phyloP scores from a whole-genome alignment of 2,888 invertebrate species.

The Oasisia sp. region DNA sequence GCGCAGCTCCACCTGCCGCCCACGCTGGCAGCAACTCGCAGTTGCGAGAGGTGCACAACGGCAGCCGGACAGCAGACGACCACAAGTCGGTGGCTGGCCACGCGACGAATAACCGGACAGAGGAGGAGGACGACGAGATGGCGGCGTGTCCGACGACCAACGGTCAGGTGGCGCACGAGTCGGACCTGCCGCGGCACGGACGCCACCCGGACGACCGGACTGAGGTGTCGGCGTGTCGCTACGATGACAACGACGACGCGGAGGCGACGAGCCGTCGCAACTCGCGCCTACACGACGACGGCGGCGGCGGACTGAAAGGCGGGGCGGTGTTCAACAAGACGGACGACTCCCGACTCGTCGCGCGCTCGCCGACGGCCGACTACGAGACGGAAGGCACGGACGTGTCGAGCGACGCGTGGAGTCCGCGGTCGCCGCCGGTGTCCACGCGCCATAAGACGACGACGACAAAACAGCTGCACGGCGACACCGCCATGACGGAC shows the following conservation, averaged over 20 bases:
- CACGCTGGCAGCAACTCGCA: not conserved
- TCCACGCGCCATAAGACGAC: not conserved
- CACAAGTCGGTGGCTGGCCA: not conserved
- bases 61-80: not conserved
- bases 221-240: not conserved
- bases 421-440: not conserved
- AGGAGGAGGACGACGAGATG: not conserved
- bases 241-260: not conserved
- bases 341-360: not conserved
- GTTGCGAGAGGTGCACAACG: not conserved
- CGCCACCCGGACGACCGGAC: not conserved
- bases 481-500: not conserved
- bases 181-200: not conserved
- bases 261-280: not conserved
- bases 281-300: not conserved
- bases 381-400: constrained; percentile 7
- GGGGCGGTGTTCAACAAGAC: not conserved
- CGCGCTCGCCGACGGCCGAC: not conserved
- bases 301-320: not conserved
- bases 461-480: not conserved
- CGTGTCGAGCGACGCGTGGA: not conserved
- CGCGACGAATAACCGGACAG: not conserved
- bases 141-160: not conserved
- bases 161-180: not conserved
- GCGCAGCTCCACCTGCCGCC: not conserved